Percentiles rank a stretch among this genome's conserved stretches.
Conservation (phyloP, 2,888 invertebrate species). For the Drosophila paracracens region DNA sequence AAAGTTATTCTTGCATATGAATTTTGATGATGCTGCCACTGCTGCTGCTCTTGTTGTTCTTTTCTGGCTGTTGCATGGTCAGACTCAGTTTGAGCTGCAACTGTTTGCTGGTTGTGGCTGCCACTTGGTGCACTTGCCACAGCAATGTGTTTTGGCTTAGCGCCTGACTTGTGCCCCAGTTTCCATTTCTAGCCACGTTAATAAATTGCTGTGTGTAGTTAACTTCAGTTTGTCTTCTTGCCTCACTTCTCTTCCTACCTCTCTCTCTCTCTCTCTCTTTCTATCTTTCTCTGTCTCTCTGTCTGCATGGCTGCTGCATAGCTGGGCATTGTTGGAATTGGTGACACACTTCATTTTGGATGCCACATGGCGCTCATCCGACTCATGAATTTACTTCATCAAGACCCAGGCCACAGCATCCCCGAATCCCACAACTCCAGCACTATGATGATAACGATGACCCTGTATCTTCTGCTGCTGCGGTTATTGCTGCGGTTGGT, state of each 20-base stretch:
- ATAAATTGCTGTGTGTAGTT: constrained; percentile 64
- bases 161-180: constrained; percentile 25
- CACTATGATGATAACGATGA: constrained; percentile 9
- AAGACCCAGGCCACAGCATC: constrained; percentile 16
- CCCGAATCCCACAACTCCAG: constrained; percentile 6
- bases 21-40: constrained; percentile 44
- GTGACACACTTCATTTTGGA: constrained; percentile 67
- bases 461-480: constrained; percentile 23
- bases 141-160: constrained; percentile 1
- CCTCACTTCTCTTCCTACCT: background rate
- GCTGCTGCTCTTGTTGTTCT: constrained; percentile 1
- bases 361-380: constrained; percentile 53
- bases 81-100: constrained; percentile 23
- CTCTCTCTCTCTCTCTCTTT: background rate
- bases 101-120: constrained; percentile 19
- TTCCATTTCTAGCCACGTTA: constrained; percentile 56
- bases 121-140: constrained; percentile 7
- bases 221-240: constrained; percentile 40
- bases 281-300: background rate
- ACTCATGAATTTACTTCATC: constrained; percentile 64
- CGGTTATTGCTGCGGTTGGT: background rate
- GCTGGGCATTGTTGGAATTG: constrained; percentile 34
- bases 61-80: constrained; percentile 5
- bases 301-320: background rate
- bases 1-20: constrained; percentile 47